Base-by-base conservation (phyloP, 2,797 vertebrate species). In the Gambelia wislizenii region DNA sequence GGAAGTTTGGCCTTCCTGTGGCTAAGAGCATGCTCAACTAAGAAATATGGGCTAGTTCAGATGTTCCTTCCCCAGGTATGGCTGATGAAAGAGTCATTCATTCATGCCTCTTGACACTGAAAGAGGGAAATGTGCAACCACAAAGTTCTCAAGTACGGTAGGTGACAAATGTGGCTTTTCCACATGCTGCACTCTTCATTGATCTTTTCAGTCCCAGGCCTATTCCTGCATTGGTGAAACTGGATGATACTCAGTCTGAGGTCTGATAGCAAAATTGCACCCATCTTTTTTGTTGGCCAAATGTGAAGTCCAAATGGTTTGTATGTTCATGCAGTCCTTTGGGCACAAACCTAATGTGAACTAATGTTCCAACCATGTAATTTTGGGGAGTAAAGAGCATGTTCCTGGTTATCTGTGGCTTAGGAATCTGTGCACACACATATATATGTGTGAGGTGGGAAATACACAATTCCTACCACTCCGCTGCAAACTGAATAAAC, bases 1-100 rank as follows among this genome's bases (percentile, higher is more conserved):
- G 2, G 20, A 77, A 91, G 33, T 86, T 92, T 91, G 61, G 42
- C 44, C 54, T 59, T 91, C 54, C 76, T 80, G 44, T 91, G 81
- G 74, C 42, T 89, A 52, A 72, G 42, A 80, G 59, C 33, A 72
- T 52, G 47, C 33, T 88, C 77, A 69, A 14, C 30, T 49, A 25
- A 52, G 67, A 72, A 83, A 42, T 52, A 67, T 4, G 42, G 42
- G 16, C 69, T 13, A 25, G 36, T 72, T 56, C 30, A 27, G 52
- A 30, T 67, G 16, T 14, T 85, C 22, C 33, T 80, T 80, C 74
- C 85, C 42, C 54, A 80, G 33, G 54, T 85, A 70, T 7, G 64
- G 14, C 83, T 47, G 20, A n/a, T 47, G 61, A 67, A 2, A 36
- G 14, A 59, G 36, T 67, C n/a, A 79, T 1, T 44, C 64, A 78